Base-by-base conservation (phyloP, 2,797 vertebrate species). In the Leptodactylus fallax region DNA sequence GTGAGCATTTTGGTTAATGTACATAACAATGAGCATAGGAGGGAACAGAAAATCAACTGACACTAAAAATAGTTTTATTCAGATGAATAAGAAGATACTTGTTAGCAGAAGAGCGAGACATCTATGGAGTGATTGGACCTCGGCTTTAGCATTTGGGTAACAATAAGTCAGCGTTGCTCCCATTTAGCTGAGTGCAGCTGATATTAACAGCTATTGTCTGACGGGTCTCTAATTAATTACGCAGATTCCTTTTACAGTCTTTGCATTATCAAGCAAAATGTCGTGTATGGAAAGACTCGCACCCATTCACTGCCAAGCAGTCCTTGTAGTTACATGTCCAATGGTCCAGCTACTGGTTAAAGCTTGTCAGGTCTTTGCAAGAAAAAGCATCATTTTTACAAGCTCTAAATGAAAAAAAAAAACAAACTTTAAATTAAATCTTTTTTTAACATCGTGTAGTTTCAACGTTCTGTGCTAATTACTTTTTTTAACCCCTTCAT, bases 191-290 rank as follows among this genome's bases (percentile, higher is more conserved):
- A 74, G 67, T 17, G 80, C 21, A 81, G 61, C 21, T 25, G 61
- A 69, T 69, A 69, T 67, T 82, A 82, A 27, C 81, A 82, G 47
- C 63, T 55, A 82, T 82, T 82, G 81, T 82, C 81, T 69, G 81
- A 49, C 45, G 71, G 23, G 51, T 61, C 72, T 51, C 27, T 77
- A 85, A 85, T 77, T 85, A 77, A 85, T 58, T 77, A n/a, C n/a
- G 71, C 36, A 49, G 71, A 61, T 49, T 63, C 36, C 11, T 23
- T 11, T 47, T 84, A 55, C 71, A n/a, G 67, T 63, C 71, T 77
- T 76, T 63, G 55, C n/a, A 58, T 85, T 67, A 60, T 60, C 83
- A 84, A 76, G 69, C 36, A 61, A 55, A 60, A 51, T 47, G 16
- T 77, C 55, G 6, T n/a, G 55, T 58, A 69, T 11, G 7, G 16